A percentile compares a stretch with the other conserved stretches of the same genome.
phyloP scores from a whole-genome alignment of 2,113 vertebrate species.

The Silurus meridionalis region DNA sequence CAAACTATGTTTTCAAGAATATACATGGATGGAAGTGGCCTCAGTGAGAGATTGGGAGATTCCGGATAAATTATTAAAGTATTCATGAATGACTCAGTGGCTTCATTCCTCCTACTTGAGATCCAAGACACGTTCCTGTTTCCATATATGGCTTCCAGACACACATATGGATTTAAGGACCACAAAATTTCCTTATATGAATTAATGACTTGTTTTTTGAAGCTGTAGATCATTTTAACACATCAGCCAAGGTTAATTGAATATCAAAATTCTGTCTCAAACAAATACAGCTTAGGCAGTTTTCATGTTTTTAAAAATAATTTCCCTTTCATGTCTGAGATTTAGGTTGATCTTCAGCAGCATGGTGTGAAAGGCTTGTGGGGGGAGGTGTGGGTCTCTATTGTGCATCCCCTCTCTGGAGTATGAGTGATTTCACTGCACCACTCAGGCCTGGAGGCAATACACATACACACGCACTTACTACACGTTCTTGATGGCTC shows the following conservation, averaged over 20 bases:
- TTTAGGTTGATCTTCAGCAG: not conserved
- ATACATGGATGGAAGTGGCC: not conserved
- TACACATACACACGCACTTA: slow-evolving; percentile 2
- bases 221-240: not conserved
- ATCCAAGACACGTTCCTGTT: not conserved
- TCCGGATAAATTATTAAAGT: not conserved
- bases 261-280: not conserved
- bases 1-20: not conserved
- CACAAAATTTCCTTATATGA: not conserved
- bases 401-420: slow-evolving; percentile 23
- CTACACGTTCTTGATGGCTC: slow-evolving; percentile 1
- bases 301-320: not conserved
- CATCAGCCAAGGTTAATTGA: not conserved
- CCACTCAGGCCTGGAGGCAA: not conserved
- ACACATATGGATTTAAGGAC: not conserved
- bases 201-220: not conserved
- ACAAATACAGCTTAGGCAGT: not conserved
- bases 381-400: slow-evolving; percentile 1
- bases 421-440: slow-evolving; percentile 23
- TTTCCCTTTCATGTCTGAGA: not conserved
- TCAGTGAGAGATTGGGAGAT: not conserved
- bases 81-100: not conserved
- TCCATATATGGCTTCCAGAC: not conserved
- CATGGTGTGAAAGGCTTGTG: not conserved
- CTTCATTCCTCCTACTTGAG: not conserved